Base-by-base conservation (phyloP, 2,113 vertebrate species). In the Cinclus cinclus region DNA sequence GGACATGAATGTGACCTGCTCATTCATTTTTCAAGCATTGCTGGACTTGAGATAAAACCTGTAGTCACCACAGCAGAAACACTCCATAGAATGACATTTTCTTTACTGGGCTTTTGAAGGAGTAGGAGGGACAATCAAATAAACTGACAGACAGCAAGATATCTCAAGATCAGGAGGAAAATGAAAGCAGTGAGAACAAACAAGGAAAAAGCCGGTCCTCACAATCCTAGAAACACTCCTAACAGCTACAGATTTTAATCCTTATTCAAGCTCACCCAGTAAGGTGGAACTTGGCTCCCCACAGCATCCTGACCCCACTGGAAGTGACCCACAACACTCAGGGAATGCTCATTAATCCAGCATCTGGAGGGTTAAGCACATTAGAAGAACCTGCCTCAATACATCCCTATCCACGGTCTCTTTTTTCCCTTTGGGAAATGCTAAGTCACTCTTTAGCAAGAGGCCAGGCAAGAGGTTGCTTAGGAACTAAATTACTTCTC, bases 401-500 rank as follows among this genome's bases (percentile, higher is more conserved):
- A 82, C 22, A 78, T 9, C n/a, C 49, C 62, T 93, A 85, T 68
- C 89, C 70, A 44, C 41, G 41, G 50, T 7, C n/a, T 67, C 74
- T 75, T 74, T 74, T 83, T 76, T 91, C 74, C 37, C 83, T 85
- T 81, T 0, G 84, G 96, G 96, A 95, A 95, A 96, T 89, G 90
- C 90, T 88, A 96, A 96, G 94, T 95, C 94, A 97, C 90, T 96
- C 88, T 92, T 90, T 65, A 97, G 94, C 90, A 69, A 96, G 90
- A 95, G 93, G 95, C 96, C 93, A 95, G 93, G 80, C 50, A 1
- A 95, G 93, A 94, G 96, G 96, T 96, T 97, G 97, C 97, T 96
- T 97, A 96, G 97, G 87, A 97, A 96, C 97, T 97, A 92, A 95
- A 96, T 95, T 59, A 78, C 87, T 94, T 94, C 90, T 96, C 96